phyloP scores from a whole-genome alignment of 2,113 vertebrate genomes.

The Leucopsar rothschildi region DNA sequence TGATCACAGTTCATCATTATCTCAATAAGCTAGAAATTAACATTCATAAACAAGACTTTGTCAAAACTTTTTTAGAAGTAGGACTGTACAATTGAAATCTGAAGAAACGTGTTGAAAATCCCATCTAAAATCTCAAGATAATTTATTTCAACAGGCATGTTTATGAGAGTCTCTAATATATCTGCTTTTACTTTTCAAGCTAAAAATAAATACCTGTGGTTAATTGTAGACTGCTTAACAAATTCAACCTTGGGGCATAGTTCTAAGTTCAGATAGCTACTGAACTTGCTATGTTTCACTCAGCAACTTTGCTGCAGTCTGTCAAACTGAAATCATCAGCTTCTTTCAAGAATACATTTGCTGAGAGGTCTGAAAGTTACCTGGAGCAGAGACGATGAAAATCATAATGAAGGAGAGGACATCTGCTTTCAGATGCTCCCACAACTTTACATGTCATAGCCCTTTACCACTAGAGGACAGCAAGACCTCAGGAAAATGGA shows the following conservation, averaged over 20 bases:
- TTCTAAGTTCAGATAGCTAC: not conserved
- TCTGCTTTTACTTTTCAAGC: not conserved
- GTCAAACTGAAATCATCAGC: not conserved
- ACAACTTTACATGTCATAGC: not conserved
- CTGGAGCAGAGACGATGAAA: not conserved
- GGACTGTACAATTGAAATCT: not conserved
- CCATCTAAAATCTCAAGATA: not conserved
- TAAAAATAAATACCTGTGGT: not conserved
- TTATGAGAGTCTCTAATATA: not conserved
- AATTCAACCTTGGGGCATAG: not conserved
- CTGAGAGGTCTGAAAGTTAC: not conserved
- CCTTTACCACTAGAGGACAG: constrained; percentile 66
- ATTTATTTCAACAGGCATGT: not conserved
- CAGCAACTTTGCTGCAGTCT: not conserved
- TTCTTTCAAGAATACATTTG: not conserved
- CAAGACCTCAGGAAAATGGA: constrained; percentile 15
- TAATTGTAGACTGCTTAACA: not conserved
- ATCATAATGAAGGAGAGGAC: not conserved
- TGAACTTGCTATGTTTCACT: not conserved
- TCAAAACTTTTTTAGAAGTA: not conserved
- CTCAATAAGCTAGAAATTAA: not conserved
- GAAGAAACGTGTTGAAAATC: not conserved
- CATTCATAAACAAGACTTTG: not conserved
- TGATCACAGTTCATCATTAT: not conserved
- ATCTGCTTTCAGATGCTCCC: not conserved